phyloP scores from a whole-genome alignment of 2,113 vertebrate species.

The Pygoscelis adeliae region DNA sequence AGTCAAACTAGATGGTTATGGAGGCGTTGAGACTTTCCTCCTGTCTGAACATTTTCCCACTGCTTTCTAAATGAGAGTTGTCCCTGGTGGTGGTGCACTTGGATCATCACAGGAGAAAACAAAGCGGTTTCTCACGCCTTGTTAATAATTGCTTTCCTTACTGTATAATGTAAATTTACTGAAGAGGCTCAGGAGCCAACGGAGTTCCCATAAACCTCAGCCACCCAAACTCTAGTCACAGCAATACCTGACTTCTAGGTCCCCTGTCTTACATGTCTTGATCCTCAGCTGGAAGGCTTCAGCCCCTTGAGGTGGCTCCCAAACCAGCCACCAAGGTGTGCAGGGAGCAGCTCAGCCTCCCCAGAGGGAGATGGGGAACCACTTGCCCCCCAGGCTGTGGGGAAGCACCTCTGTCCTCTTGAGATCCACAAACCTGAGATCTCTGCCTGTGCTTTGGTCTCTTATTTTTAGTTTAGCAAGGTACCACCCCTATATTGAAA shows the following conservation, averaged over 20 bases:
- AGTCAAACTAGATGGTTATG: background rate
- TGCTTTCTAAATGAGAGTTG: background rate
- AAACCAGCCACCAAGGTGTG: background rate
- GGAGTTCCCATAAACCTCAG: background rate
- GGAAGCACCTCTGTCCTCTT: background rate
- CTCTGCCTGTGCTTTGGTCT: background rate
- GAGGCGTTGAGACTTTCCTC: background rate
- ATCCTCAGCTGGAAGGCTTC: background rate
- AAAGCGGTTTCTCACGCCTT: background rate
- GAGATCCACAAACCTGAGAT: background rate
- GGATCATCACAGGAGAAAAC: background rate
- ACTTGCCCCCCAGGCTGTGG: accelerated
- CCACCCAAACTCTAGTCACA: background rate
- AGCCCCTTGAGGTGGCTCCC: background rate
- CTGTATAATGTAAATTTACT: background rate
- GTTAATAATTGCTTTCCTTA: background rate
- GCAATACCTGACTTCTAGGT: background rate
- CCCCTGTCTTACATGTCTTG: background rate
- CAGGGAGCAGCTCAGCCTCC: background rate
- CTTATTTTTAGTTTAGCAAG: background rate
- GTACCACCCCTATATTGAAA: background rate
- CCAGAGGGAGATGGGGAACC: accelerated
- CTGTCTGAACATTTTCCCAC: background rate
- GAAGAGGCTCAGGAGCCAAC: background rate
- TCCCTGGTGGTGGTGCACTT: background rate